phyloP scores from a whole-genome alignment of 2,113 vertebrate genomes.

The Gila orcuttii region DNA sequence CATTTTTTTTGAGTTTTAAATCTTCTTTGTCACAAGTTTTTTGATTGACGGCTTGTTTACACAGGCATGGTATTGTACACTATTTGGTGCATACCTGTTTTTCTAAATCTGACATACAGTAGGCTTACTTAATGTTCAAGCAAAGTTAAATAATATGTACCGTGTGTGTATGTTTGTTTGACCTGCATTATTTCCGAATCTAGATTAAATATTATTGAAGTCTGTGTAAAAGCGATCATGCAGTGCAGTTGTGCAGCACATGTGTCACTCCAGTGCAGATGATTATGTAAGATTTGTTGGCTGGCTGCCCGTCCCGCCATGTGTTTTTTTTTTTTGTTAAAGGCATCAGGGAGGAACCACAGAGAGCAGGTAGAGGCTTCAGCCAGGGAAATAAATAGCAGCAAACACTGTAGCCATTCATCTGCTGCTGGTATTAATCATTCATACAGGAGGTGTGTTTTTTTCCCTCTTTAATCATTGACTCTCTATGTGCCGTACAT shows the following conservation, averaged over 20 bases:
- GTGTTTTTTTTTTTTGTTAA: conserved; percentile 51
- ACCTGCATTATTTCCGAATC: not conserved
- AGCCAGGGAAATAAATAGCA: conserved; percentile 65
- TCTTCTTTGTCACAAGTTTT: conserved; percentile 12
- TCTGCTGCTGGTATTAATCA: conserved; percentile 64
- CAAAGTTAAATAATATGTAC: not conserved
- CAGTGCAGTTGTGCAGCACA: conserved; percentile 23
- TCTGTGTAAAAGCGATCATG: not conserved
- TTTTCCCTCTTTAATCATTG: conserved; percentile 62
- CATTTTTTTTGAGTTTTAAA: not conserved
- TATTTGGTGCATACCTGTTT: conserved; percentile 7
- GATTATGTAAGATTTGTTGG: conserved; percentile 76
- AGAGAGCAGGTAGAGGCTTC: conserved; percentile 68
- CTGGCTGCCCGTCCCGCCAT: conserved; percentile 58
- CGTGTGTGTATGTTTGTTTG: conserved; percentile 21
- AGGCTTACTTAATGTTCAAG: not conserved
- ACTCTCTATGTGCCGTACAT: not conserved
- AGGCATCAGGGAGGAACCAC: conserved; percentile 52
- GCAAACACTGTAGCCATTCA: conserved; percentile 70
- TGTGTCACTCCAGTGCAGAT: conserved; percentile 58
- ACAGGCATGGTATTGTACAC: not conserved
- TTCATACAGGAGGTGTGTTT: conserved; percentile 61
- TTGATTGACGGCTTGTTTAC: conserved; percentile 28
- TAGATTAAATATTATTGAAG: not conserved
- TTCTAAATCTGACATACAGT: conserved; percentile 13